phyloP scores from a whole-genome alignment of 2,888 invertebrate genomes.

The Diabrotica balteata region DNA sequence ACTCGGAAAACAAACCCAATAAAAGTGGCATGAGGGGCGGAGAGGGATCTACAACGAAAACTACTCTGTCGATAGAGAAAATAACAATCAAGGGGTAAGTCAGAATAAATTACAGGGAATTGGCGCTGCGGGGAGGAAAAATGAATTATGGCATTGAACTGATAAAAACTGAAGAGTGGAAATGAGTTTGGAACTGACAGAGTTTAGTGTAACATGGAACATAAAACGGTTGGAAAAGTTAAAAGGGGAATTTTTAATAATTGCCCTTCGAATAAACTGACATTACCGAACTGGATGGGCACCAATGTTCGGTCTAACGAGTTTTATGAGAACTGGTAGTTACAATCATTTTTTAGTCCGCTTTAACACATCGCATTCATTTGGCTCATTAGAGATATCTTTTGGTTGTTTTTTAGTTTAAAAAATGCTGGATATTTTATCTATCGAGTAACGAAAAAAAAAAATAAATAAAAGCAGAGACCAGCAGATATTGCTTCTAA shows the following conservation, averaged over 20 bases:
- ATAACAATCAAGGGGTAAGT: slow-evolving; percentile 38
- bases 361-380: too few relatives aligned
- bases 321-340: too few relatives aligned
- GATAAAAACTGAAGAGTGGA: slow-evolving; percentile 18
- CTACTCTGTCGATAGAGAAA: slow-evolving; percentile 43
- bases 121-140: slow-evolving; percentile 25
- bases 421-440: too few relatives aligned
- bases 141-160: slow-evolving; percentile 27
- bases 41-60: slow-evolving; percentile 31
- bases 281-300: too few relatives aligned
- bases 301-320: too few relatives aligned
- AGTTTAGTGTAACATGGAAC: slow-evolving; percentile 12
- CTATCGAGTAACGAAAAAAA: too few relatives aligned
- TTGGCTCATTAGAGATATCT: too few relatives aligned
- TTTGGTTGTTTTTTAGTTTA: too few relatives aligned
- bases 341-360: too few relatives aligned
- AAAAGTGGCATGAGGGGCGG: background rate
- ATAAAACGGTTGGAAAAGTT: slow-evolving; percentile 13
- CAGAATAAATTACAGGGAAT: slow-evolving; percentile 39
- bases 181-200: slow-evolving; percentile 14
- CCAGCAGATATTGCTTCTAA: too few relatives aligned
- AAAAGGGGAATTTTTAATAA: slow-evolving; percentile 15
- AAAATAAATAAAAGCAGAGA: too few relatives aligned
- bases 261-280: slow-evolving; percentile 1
- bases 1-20: slow-evolving; percentile 5